Percentiles rank a stretch among this genome's conserved stretches.
phyloP scores from a whole-genome alignment of 2,113 vertebrate species.

The Channa maculata region DNA sequence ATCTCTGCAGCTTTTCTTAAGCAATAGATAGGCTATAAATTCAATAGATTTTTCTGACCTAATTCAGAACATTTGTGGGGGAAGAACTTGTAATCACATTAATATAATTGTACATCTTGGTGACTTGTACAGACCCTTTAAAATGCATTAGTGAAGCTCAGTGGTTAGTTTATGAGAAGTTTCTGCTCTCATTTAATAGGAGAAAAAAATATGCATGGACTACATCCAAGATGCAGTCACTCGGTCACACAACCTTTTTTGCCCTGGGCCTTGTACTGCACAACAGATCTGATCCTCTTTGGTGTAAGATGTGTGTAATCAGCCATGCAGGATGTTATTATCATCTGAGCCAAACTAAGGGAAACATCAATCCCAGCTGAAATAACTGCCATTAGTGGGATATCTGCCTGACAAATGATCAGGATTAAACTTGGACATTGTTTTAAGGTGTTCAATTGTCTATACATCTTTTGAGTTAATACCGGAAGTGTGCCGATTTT shows the following conservation, averaged over 20 bases:
- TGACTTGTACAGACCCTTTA: not conserved
- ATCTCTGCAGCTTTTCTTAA: not conserved
- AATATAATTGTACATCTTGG: too few relatives aligned
- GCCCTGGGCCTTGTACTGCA: conserved; percentile 22
- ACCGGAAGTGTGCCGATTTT: not conserved
- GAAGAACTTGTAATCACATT: too few relatives aligned
- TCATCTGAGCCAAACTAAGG: conserved; percentile 34
- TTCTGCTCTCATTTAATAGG: not conserved
- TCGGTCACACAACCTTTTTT: conserved; percentile 7
- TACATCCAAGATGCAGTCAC: conserved; percentile 28
- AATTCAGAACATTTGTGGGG: too few relatives aligned
- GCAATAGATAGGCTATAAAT: not conserved
- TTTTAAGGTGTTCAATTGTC: not conserved
- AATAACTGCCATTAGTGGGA: not conserved
- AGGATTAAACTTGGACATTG: not conserved
- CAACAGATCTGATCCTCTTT: conserved; percentile 50
- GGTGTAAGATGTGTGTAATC: conserved; percentile 56
- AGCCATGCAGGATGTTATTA: conserved; percentile 49
- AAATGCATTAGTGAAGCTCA: not conserved
- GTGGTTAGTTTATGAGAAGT: not conserved
- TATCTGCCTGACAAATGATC: not conserved
- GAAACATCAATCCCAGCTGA: conserved; percentile 9
- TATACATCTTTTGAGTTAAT: not conserved
- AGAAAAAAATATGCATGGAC: not conserved
- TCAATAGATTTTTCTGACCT: too few relatives aligned